Evolutionary conservation across 2,113 vertebrate species (phyloP).

Genomic region (Tylochromis polylepis): DNA sequence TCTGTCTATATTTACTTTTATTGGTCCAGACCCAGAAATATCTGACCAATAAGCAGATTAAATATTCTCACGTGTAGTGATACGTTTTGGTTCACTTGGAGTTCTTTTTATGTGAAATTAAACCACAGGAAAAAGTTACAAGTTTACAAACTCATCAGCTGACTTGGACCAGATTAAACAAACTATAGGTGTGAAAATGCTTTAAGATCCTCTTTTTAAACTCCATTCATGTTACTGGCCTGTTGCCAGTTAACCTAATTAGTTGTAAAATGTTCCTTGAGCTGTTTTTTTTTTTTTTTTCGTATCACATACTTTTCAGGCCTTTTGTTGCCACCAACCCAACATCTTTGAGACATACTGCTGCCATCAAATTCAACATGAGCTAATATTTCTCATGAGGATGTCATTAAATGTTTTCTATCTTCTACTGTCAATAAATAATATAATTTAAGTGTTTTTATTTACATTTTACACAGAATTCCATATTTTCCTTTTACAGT

Average conservation of each 20-base stretch:
- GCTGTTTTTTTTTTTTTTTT: not conserved
- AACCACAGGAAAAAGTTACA: accelerated
- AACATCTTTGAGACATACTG: not conserved
- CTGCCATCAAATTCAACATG: not conserved
- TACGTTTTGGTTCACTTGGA: too few species aligned
- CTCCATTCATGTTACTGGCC: not conserved
- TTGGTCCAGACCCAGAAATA: not conserved
- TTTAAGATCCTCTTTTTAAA: not conserved
- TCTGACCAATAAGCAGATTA: not conserved
- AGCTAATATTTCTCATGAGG: not conserved
- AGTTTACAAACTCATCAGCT: not conserved
- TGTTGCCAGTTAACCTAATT: not conserved
- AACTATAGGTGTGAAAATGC: not conserved
- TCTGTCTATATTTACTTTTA: not conserved
- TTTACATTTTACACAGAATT: too few species aligned
- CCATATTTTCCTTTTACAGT: not conserved
- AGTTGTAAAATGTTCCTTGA: not conserved
- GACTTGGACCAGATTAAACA: not conserved
- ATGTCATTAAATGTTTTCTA: not conserved
- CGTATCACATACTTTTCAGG: not conserved
- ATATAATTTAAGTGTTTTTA: not conserved
- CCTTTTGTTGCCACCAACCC: not conserved
- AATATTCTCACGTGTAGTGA: not conserved
- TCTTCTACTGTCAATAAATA: not conserved
- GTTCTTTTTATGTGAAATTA: not conserved